A percentile compares a stretch with the other conserved stretches of the same genome.
These are phyloP conservation scores for Onychostoma macrolepis DNA, from an alignment of 2,113 vertebrate species.

Conservation along the genomic window DNA sequence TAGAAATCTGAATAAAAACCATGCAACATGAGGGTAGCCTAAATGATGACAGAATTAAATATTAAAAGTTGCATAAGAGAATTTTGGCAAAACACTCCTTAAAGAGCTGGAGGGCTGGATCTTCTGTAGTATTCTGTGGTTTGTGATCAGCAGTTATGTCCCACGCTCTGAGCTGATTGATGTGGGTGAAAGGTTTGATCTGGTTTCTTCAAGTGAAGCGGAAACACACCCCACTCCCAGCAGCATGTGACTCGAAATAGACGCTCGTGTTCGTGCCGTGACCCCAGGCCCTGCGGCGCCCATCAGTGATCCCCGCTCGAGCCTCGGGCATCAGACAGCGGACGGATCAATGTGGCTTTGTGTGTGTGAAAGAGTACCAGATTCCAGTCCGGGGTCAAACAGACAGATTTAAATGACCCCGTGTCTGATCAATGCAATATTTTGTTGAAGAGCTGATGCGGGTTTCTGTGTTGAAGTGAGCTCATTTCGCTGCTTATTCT, in stretches of 20 bases:
- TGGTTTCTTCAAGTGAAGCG: not conserved
- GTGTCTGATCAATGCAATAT: not conserved
- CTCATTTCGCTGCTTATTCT: not conserved
- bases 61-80: not conserved
- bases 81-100: not conserved
- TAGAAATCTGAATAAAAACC: not conserved
- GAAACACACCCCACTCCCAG: not conserved
- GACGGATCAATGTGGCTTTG: conserved; percentile 27
- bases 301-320: not conserved
- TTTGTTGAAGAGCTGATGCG: not conserved
- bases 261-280: not conserved
- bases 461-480: not conserved
- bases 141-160: not conserved
- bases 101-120: not conserved
- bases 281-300: not conserved
- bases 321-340: not conserved
- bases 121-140: not conserved
- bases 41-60: not conserved
- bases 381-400: not conserved
- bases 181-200: conserved; percentile 7
- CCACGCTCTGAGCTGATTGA: not conserved
- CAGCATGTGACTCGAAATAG: conserved; percentile 37
- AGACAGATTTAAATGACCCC: not conserved
- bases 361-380: not conserved
- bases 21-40: not conserved